These are phyloP conservation scores for Mesocricetus auratus DNA, from an alignment of 2,113 vertebrate genomes.

Conservation along the genomic window DNA sequence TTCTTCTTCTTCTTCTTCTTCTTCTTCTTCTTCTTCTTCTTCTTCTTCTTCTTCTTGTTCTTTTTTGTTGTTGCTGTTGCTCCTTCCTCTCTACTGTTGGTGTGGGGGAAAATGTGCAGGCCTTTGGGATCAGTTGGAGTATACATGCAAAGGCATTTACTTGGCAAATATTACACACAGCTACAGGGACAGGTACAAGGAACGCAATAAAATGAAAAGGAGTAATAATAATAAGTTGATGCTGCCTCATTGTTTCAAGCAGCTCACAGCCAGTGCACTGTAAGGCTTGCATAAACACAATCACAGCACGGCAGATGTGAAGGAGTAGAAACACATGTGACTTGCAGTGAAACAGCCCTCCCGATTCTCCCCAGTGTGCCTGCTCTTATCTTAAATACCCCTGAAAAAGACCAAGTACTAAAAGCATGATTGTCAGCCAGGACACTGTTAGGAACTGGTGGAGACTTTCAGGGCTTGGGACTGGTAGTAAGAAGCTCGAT, in stretches of 20 bases:
- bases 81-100: not conserved
- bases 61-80: not conserved
- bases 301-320: not conserved
- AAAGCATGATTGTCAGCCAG: not conserved
- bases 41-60: too few species aligned
- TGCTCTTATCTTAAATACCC: not conserved
- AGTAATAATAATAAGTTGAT: not conserved
- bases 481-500: not conserved
- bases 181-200: not conserved
- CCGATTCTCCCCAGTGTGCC: not conserved
- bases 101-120: not conserved
- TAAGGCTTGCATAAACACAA: not conserved
- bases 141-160: conserved; percentile 40
- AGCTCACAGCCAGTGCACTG: not conserved
- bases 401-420: too few species aligned
- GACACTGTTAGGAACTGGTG: not conserved
- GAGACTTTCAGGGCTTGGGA: not conserved
- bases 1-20: too few species aligned
- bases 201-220: not conserved
- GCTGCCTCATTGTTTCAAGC: not conserved
- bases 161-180: not conserved
- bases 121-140: not conserved
- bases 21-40: too few species aligned
- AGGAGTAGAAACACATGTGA: not conserved
- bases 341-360: not conserved